Evolutionary conservation across 1,140 invertebrate species (phyloP), one percentile per base, ranked within the genome.

Genomic region (Nymphalis io): DNA sequence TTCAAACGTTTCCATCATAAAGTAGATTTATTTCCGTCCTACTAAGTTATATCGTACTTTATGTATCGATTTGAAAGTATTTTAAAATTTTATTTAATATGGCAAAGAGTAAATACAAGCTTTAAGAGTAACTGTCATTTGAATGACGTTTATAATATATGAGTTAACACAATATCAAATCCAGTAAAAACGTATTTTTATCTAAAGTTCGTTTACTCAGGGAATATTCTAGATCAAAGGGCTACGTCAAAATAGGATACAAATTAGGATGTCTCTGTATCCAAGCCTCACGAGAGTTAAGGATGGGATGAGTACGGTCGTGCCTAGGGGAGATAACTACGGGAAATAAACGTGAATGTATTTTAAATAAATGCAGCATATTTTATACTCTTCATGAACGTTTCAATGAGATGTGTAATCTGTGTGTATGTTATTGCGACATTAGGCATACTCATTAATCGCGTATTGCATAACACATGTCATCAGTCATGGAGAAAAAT

Each of bases 191-290:
- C 23, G 51, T 23, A 27, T 55, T 23, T 44, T 64, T 46, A 48
- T 23, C 38, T 38, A 60, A 42, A 71, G 69, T 38, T 15, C 16
- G 48, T 58, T 66, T 67, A 40, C 59, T 58, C 61, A 20, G 62
- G 68, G 57, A 53, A 65, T 70, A 70, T 65, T 70, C 68, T 63
- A 71, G 69, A 71, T 71, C 69, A 71, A 68, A 75, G 51, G 62
- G 61, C 60, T 48, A 69, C 57, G 66, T 69, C 63, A 72, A 67
- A 66, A 66, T 75, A 63, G 63, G 66, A 69, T 75, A 75, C 66
- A 75, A 75, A 75, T 75, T 72, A 75, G 61, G 71, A 69, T 61
- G 73, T 66, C 61, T 70, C 63, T 58, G 62, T 66, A 63, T 67
- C 23, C 66, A 67, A 62, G 44, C 53, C 73, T 72, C 48, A 21